Conservation (phyloP, 1,140 invertebrate species). For the Panulirus ornatus region DNA sequence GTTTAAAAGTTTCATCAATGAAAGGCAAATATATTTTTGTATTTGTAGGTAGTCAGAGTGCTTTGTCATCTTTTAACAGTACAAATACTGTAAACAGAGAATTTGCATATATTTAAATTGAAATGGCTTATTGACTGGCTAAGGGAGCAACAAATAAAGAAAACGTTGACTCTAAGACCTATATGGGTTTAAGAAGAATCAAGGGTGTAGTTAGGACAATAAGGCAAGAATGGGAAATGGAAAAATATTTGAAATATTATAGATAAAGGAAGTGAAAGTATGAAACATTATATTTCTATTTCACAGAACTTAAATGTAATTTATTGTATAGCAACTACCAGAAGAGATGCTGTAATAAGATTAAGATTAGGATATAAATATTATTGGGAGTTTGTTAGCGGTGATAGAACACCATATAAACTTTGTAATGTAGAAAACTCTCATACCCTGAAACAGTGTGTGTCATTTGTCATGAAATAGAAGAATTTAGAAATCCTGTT, state of each 20-base stretch:
- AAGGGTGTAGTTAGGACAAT: background rate
- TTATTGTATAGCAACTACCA: background rate
- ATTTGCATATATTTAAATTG: background rate
- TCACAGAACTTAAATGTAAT: background rate
- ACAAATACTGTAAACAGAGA: background rate
- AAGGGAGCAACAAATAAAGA: background rate
- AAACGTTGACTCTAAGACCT: background rate
- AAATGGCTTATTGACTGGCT: background rate
- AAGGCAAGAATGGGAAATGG: too few species aligned
- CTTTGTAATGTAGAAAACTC: too few species aligned
- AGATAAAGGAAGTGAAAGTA: background rate
- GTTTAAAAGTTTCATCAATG: too few species aligned
- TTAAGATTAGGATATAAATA: too few species aligned
- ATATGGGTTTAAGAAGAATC: background rate
- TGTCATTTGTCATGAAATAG: too few species aligned
- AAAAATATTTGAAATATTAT: too few species aligned
- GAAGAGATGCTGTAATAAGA: too few species aligned
- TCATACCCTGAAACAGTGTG: too few species aligned
- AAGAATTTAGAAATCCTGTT: too few species aligned
- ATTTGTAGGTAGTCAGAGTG: background rate
- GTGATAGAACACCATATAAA: too few species aligned
- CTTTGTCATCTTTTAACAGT: background rate
- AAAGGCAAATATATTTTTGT: background rate
- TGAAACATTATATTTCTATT: background rate
- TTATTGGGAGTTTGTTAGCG: too few species aligned